Base-by-base conservation (phyloP, 2,888 invertebrate species). In the Trichacis sp. region DNA sequence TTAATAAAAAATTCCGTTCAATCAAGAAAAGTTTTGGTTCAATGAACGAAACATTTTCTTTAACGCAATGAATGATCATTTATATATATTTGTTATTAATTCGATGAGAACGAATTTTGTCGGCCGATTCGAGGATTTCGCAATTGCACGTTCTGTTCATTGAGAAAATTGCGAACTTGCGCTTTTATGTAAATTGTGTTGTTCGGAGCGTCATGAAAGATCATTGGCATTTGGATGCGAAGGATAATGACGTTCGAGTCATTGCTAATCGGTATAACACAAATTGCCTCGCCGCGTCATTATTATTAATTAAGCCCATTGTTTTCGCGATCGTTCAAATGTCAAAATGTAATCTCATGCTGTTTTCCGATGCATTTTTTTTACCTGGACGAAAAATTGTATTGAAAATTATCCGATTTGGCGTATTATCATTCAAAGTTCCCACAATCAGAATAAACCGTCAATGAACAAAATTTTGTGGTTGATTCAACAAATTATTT, bases 211-310 rank as follows among this genome's bases (percentile, higher is more conserved):
- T 45, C 45, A 61, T 59, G 59, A 60, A 72, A 76, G 71, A 77
- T 71, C 72, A 73, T 73, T 77, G 77, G 73, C 77, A 77, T 77
- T 77, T 77, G 24, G 8, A 77, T 73, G 67, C 70, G 62, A 40
- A 67, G 67, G 72, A 76, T 77, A 77, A 77, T 77, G 71, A 75
- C 68, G 61, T 68, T 65, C 70, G 51, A 60, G 52, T 60, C 67
- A 74, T 77, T 77, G 73, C 71, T 57, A 64, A 75, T 72, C 57
- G 15, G 40, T 15, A 15, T 15, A 40, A 40, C 24, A 24, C 3
- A 8, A 24, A 24, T 53, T 55, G 33, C 33, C 33, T 33, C 8
- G 2, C 6, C 40, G 3, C 40, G 9, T 15, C 40, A 15, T 40
- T 9, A 15, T 14, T 40, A 14, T 40, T 15, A 40, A 40, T 40